Evolutionary conservation across 2,888 invertebrate species (phyloP).

Genomic region (Stenchaetothrips biformis): DNA sequence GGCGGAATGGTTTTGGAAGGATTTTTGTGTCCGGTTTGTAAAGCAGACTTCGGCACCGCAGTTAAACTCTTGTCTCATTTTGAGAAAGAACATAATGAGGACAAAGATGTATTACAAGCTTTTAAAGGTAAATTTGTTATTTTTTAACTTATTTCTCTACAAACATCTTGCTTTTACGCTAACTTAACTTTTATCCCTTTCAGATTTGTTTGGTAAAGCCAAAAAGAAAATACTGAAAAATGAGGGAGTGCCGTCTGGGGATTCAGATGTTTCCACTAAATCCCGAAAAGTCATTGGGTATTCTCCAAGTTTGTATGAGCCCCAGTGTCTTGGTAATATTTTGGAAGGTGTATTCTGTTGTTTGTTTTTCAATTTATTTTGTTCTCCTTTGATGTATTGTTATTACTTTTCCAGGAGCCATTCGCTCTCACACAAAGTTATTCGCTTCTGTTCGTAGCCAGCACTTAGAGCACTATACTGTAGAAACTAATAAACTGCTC

Average conservation of each 20-base stretch:
- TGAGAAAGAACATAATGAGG: slow-evolving; percentile 80
- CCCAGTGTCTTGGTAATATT: background rate
- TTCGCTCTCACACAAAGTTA: slow-evolving; percentile 63
- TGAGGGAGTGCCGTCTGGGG: slow-evolving; percentile 56
- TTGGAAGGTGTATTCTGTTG: background rate
- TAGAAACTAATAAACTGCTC: slow-evolving; percentile 92
- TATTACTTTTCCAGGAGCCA: slow-evolving; percentile 49
- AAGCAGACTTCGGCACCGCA: slow-evolving; percentile 81
- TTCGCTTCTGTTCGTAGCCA: slow-evolving; percentile 64
- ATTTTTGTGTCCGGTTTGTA: slow-evolving; percentile 92
- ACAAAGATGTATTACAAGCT: slow-evolving; percentile 74
- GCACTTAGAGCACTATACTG: slow-evolving; percentile 79
- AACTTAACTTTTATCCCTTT: slow-evolving; percentile 34
- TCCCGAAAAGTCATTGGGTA: background rate
- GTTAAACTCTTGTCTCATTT: slow-evolving; percentile 81
- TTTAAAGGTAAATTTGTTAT: slow-evolving; percentile 58
- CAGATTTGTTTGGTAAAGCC: slow-evolving; percentile 75
- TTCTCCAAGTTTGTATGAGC: background rate
- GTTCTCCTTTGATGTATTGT: background rate
- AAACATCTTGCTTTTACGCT: slow-evolving; percentile 23
- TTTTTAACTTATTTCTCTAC: slow-evolving; percentile 1
- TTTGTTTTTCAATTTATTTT: slow-evolving; percentile 29
- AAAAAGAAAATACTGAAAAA: slow-evolving; percentile 80
- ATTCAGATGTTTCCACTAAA: slow-evolving; percentile 47
- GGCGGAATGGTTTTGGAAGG: slow-evolving; percentile 75